A percentile compares a stretch with the other conserved stretches of the same genome.
Conservation (phyloP, 2,888 invertebrate genomes). For the Drosophila lacicola region DNA sequence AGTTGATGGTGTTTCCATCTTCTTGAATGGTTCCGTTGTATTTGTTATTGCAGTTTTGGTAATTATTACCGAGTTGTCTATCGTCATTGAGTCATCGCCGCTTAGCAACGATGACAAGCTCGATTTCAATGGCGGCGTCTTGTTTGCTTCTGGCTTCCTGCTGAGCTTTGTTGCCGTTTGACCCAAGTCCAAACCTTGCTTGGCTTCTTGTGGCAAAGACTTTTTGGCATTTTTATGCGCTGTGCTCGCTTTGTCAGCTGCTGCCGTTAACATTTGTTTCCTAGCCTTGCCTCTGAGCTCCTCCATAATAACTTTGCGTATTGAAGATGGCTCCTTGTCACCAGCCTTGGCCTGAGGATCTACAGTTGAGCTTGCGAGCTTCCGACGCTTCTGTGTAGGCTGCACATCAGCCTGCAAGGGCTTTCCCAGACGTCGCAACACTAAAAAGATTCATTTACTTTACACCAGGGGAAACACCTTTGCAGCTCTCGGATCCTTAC, state of each 20-base stretch:
- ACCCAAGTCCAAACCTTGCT: not conserved
- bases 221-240: not conserved
- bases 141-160: slow-evolving; percentile 5
- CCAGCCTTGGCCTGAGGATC: not conserved
- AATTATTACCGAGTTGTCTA: slow-evolving; percentile 47
- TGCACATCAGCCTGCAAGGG: not conserved
- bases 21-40: slow-evolving; percentile 14
- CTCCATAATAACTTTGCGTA: not conserved
- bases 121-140: slow-evolving; percentile 13
- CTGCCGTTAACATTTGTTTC: not conserved
- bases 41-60: slow-evolving; percentile 22
- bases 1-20: slow-evolving; percentile 6
- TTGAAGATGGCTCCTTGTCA: not conserved
- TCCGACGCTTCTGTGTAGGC: slow-evolving; percentile 25
- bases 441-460: slow-evolving; percentile 7
- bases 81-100: not conserved
- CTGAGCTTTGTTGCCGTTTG: not conserved
- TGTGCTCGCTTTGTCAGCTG: not conserved
- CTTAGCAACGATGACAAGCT: slow-evolving; percentile 23
- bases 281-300: not conserved
- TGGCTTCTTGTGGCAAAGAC: not conserved
- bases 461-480: too few relatives aligned
- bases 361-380: slow-evolving; percentile 7
- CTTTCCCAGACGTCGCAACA: slow-evolving; percentile 5
- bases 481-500: slow-evolving; percentile 11